A percentile compares a stretch with the other conserved stretches of the same genome.
Evolutionary conservation across 2,888 invertebrate species (phyloP).

Genomic region (Parnassius apollo): DNA sequence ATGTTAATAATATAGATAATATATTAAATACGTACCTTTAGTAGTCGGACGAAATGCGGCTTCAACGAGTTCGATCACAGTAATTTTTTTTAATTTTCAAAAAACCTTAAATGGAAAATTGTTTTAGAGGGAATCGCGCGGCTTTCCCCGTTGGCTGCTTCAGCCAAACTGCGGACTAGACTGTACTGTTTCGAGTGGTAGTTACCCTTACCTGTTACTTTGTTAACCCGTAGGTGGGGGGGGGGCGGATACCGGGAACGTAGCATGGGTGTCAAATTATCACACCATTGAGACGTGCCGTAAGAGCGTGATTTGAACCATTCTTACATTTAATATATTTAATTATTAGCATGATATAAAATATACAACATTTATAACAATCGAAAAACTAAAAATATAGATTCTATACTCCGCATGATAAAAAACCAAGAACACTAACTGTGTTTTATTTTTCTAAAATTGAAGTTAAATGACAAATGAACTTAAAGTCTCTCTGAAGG

Average conservation of each 20-base stretch:
- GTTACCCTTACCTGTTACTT: conserved; percentile 69
- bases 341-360: background rate
- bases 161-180: conserved; percentile 38
- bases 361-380: background rate
- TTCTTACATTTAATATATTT: background rate
- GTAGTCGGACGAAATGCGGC: background rate
- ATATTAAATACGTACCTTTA: conserved; percentile 13
- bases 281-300: conserved; percentile 18
- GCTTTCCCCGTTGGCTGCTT: conserved; percentile 29
- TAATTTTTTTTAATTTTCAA: background rate
- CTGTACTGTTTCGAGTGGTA: conserved; percentile 48
- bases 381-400: too few species aligned
- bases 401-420: too few species aligned
- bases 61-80: background rate
- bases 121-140: conserved; percentile 20
- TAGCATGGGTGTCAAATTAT: conserved; percentile 17
- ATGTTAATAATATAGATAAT: conserved; percentile 11
- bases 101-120: conserved; percentile 2
- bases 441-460: too few species aligned
- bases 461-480: too few species aligned
- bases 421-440: too few species aligned
- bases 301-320: conserved; percentile 27
- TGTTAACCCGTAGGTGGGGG: conserved; percentile 40
- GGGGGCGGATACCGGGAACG: conserved; percentile 9
- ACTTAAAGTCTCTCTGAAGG: too few species aligned